Percentiles rank a stretch among this genome's conserved stretches.
Conservation (phyloP, 2,113 vertebrate species). For the Mustela lutreola region DNA sequence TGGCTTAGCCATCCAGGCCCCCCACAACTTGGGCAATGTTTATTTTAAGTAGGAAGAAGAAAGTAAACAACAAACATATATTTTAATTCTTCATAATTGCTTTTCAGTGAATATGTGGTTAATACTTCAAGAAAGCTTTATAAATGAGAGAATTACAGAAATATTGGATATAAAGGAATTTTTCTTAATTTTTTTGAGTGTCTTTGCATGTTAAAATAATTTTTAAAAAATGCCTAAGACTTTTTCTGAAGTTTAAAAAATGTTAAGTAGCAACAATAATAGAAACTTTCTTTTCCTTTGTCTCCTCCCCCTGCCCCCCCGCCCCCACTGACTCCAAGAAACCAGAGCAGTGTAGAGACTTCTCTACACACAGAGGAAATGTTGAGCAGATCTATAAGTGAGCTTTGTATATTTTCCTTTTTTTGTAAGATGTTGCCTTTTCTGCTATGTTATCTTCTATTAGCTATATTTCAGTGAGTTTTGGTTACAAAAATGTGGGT, state of each 20-base stretch:
- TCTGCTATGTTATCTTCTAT: neutral
- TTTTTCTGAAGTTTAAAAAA: neutral
- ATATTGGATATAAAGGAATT: neutral
- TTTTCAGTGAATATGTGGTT: neutral
- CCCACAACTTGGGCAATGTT: neutral
- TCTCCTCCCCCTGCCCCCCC: accelerated
- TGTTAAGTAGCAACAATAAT: neutral
- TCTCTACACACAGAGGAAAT: neutral
- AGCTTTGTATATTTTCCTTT: neutral
- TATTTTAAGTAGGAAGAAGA: neutral
- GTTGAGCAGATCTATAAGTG: neutral
- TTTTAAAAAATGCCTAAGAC: neutral
- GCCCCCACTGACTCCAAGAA: neutral
- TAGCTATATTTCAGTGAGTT: neutral
- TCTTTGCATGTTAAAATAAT: neutral
- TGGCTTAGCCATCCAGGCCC: too few relatives aligned
- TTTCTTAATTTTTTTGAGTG: neutral
- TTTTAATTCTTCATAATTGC: neutral
- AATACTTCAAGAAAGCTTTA: neutral
- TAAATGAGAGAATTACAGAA: neutral
- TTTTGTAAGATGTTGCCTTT: neutral
- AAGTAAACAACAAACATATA: neutral
- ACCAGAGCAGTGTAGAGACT: neutral
- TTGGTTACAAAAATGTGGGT: neutral
- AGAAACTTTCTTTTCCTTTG: neutral